Evolutionary conservation across 2,888 invertebrate genomes (phyloP), one percentile per base, ranked within the genome.

Genomic region (Drosophila neotestacea): DNA sequence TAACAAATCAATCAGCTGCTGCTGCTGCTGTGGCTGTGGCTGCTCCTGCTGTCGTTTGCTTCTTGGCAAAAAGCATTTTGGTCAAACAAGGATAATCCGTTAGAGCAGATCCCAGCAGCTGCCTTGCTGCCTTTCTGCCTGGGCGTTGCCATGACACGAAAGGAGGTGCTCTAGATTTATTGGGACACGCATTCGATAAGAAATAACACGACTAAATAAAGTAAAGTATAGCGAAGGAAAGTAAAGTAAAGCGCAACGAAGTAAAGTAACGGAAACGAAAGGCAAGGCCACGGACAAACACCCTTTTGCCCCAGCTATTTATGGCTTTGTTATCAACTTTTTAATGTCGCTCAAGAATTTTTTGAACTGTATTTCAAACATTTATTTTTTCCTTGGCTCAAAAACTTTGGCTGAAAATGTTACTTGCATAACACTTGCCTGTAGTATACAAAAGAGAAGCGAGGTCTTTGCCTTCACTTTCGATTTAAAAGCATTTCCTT

Each of bases 1-100:
- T 85, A 85, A 88, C 89, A 85, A 85, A 85, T 85, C 84, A 85
- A 85, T 85, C 84, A 85, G 87, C 85, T 73, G 79, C 81, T 76
- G 66, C 82, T 76, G 81, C 58, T 68, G 70, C 55, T 59, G 51
- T 22, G 22, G 68, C 82, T 76, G 81, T 61, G 66, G 70, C 51
- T 59, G 51, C 36, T 44, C 32, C 6, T 32, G 42, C 51, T 54
- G 16, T 22, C 34, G 47, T n/a, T 27, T 27, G 11, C 46, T 59
- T 27, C 58, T 63, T 34, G 34, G 50, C 32, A 22, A 44, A 47
- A 44, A 44, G 69, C 65, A 66, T 56, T 46, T 69, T 70, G 88
- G 81, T 80, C 85, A 88, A 56, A 88, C 84, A 83, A 48, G 84
- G 81, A 88, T 88, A 88, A 85, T 88, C 84, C 84, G 89, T 81